Evolutionary conservation across 2,797 vertebrate genomes (phyloP).

Genomic region (Chaunax sp.): DNA sequence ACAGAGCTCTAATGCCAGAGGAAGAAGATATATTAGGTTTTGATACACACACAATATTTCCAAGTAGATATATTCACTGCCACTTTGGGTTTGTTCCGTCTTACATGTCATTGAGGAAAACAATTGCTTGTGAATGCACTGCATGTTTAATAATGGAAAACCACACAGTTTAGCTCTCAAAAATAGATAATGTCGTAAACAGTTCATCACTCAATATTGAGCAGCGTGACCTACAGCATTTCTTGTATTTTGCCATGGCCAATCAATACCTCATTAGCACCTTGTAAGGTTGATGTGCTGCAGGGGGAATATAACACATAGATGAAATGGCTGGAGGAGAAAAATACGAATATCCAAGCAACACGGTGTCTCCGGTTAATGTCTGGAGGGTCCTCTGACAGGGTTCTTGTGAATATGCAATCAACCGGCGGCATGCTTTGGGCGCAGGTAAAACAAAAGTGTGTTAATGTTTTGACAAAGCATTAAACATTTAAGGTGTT

Average conservation of each 20-base stretch:
- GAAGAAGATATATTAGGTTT: no score
- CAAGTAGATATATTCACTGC: no score
- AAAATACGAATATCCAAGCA: not conserved
- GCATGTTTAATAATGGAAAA: not conserved
- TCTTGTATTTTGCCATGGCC: not conserved
- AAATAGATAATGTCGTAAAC: conserved; percentile 6
- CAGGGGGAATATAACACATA: conserved; percentile 9
- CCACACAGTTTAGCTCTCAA: not conserved
- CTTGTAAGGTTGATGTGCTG: not conserved
- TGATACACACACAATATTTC: no score
- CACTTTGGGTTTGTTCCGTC: no score
- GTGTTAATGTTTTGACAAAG: no score
- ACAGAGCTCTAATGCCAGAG: no score
- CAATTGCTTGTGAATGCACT: not conserved
- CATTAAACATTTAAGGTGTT: no score
- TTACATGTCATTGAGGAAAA: not conserved
- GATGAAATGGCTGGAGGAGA: not conserved
- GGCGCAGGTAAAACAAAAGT: no score
- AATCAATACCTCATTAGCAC: conserved; percentile 50
- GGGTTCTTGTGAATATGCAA: no score
- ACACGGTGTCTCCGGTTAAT: no score
- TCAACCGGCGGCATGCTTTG: no score
- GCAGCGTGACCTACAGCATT: conserved; percentile 3
- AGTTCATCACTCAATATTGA: conserved; percentile 24
- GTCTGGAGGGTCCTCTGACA: no score